phyloP scores from a whole-genome alignment of 2,797 vertebrate genomes.

The Zenarchopterus dispar region DNA sequence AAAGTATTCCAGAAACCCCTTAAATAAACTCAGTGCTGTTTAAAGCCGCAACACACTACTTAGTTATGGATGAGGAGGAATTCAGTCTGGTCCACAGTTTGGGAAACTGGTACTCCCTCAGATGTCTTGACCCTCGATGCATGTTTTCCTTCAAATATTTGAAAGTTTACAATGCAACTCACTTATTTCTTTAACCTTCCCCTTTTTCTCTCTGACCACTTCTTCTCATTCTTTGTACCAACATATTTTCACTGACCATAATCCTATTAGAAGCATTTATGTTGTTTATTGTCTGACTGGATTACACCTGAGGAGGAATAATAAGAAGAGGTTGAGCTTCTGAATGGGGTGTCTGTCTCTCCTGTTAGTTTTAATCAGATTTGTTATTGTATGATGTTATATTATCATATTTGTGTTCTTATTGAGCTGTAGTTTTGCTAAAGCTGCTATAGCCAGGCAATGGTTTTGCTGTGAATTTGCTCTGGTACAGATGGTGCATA shows the following conservation, averaged over 20 bases:
- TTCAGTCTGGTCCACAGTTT: constrained; percentile 62
- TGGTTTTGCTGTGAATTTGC: constrained; percentile 67
- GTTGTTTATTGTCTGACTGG: constrained; percentile 77
- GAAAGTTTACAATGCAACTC: constrained; percentile 37
- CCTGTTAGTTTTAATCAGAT: constrained; percentile 64
- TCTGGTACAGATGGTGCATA: constrained; percentile 57
- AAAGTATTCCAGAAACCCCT: constrained; percentile 64
- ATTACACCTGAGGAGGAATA: constrained; percentile 72
- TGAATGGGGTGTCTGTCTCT: constrained; percentile 70
- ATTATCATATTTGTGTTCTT: constrained; percentile 71
- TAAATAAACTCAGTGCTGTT: constrained; percentile 60
- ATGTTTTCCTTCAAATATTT: constrained; percentile 53
- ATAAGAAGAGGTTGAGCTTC: constrained; percentile 61
- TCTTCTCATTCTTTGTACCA: constrained; percentile 33
- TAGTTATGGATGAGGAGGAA: constrained; percentile 45
- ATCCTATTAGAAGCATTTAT: constrained; percentile 73
- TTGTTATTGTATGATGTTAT: constrained; percentile 74
- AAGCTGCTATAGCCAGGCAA: constrained; percentile 56
- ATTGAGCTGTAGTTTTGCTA: constrained; percentile 59
- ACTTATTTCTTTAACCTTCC: constrained; percentile 32
- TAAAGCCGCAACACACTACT: constrained; percentile 52
- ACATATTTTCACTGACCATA: constrained; percentile 72
- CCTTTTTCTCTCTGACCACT: neutral
- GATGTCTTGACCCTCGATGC: constrained; percentile 30
- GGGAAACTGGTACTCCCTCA: constrained; percentile 42